Percentiles rank a stretch among this genome's conserved stretches.
Evolutionary conservation across 2,797 vertebrate species (phyloP).

Genomic region (Xenopus petersii): DNA sequence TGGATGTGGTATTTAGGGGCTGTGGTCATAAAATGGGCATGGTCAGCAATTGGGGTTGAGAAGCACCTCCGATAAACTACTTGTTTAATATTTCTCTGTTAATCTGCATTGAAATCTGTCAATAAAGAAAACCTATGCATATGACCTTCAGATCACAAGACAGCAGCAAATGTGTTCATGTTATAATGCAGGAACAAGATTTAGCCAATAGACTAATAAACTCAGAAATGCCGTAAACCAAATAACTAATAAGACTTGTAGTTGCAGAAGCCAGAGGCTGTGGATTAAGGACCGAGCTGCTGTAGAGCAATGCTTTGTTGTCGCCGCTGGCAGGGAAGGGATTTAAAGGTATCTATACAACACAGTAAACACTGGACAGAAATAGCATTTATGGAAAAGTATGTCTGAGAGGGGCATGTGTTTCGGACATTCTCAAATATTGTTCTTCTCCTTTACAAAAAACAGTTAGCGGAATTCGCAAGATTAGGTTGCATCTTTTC

Average conservation of each 20-base stretch:
- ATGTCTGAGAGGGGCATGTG: not conserved
- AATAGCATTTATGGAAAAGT: not conserved
- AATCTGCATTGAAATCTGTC: too few species aligned
- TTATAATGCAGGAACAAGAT: not conserved
- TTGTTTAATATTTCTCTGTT: too few species aligned
- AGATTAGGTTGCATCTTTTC: constrained; percentile 20
- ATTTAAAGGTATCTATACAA: not conserved
- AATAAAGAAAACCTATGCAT: too few species aligned
- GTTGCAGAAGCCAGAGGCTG: not conserved
- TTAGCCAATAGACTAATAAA: not conserved
- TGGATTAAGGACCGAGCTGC: not conserved
- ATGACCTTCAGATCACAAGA: not conserved
- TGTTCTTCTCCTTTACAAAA: not conserved
- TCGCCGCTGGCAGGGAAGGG: not conserved
- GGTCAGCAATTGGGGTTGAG: too few species aligned
- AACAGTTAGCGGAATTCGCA: not conserved
- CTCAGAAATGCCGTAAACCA: not conserved
- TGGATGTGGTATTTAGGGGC: too few species aligned
- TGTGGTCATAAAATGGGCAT: too few species aligned
- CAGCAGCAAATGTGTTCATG: not conserved
- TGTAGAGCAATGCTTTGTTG: not conserved
- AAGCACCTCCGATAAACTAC: too few species aligned
- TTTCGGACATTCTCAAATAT: not conserved
- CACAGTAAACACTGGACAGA: not conserved
- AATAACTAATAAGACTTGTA: not conserved